Evolutionary conservation across 2,888 invertebrate species (phyloP), one percentile per base, ranked within the genome.

Genomic region (Drosophila seclusa): DNA sequence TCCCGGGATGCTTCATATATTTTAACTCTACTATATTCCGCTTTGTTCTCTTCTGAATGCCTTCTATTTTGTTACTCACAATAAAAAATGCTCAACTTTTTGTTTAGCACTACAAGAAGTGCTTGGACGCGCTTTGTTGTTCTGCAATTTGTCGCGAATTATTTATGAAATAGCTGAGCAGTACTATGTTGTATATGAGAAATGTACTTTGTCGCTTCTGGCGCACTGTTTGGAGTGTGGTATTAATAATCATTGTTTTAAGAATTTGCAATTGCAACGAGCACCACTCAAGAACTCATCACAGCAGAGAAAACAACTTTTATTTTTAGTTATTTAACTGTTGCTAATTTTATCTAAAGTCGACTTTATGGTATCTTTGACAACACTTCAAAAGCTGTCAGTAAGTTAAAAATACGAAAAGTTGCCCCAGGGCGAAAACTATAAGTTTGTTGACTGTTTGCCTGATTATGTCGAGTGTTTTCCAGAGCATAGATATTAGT

Each of bases 71-170:
- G 68, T 57, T 50, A 52, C 29, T 53, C 60, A 62, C 64, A 65
- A 73, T 68, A 84, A 73, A 81, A 70, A 78, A 78, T 70, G 50
- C 79, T 52, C 38, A 58, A 68, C 61, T 84, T 69, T 71, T 72
- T 71, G 63, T 64, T 45, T 53, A 31, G 48, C 54, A 29, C 52
- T 45, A 42, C 34, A 48, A 57, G 32, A 32, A 36, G 18, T 36
- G 42, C 38, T 58, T 48, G n/a, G 36, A 32, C 18, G 36, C 40
- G 32, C 34, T 53, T 74, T 61, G 66, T 70, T 67, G 58, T 68
- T 67, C 54, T 50, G 78, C 82, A 75, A 81, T 87, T 84, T 84
- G 68, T 75, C 68, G 68, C 75, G 71, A 82, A 84, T 84, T 84
- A 87, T 84, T 84, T 87, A 89, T 87, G 79, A 73, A 82, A 83